Evolutionary conservation across 2,888 invertebrate species (phyloP), one percentile per base, ranked within the genome.

Genomic region (Heliconius charithonia): DNA sequence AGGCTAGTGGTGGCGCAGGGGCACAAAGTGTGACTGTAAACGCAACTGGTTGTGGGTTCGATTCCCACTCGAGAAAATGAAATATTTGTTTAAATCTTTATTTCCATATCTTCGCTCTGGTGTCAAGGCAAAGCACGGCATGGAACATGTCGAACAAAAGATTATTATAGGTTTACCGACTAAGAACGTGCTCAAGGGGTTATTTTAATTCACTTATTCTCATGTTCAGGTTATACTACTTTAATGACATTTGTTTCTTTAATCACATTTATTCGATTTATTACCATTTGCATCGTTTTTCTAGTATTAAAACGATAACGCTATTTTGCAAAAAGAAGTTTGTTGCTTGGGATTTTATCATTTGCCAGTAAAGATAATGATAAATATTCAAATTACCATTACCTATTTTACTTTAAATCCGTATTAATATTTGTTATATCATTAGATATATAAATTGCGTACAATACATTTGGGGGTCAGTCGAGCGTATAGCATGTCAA

Each of bases 161-260:
- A 56, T 59, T 59, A n/a, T n/a, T 10, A n/a, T 59, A 59, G n/a
- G n/a, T 4, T 51, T 59, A 59, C n/a, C 6, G 59, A n/a, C 10
- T n/a, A 59, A 59, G 59, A 59, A n/a, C 59, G 6, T 59, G n/a
- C 59, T n/a, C 59, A n/a, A 51, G 19, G 51, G 51, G 19, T 51
- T 51, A 51, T 51, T n/a, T 59, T 59, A 59, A 59, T 59, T 59
- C 59, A n/a, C 59, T n/a, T 59, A 59, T 59, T 59, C 59, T 59
- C 59, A 59, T 59, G 59, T n/a, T 59, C 59, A n/a, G 59, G 22
- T 59, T n/a, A 59, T n/a, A 59, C 6, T 51, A 22, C 19, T n/a
- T n/a, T 59, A 59, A 59, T 59, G n/a, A 59, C 10, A n/a, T 59
- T n/a, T 59, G 22, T 59, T 59, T 12, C n/a, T 22, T n/a, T 59